These are phyloP conservation scores for Pipistrellus kuhlii DNA, from an alignment of 2,797 vertebrate genomes.

Conservation along the genomic window DNA sequence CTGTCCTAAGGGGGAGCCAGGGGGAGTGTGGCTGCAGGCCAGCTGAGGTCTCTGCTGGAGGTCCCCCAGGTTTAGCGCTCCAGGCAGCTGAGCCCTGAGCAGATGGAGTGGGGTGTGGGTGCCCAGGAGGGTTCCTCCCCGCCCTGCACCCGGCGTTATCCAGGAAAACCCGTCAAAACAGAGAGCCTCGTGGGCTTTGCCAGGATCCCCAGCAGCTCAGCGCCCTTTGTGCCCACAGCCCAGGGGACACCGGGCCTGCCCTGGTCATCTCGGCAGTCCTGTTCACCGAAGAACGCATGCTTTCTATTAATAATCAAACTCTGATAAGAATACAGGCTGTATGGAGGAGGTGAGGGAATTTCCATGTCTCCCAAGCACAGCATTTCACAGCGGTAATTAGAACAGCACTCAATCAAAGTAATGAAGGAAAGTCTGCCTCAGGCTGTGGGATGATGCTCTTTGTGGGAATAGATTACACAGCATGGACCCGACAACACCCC, in stretches of 20 bases:
- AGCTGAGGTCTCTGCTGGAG: neutral
- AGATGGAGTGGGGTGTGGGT: accelerated
- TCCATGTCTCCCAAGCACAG: neutral
- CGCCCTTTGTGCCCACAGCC: accelerated
- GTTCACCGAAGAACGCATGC: neutral
- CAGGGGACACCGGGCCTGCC: neutral
- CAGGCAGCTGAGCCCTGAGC: neutral
- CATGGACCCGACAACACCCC: neutral
- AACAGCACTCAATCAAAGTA: slow-evolving; percentile 35
- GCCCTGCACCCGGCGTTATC: neutral
- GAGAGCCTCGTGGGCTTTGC: neutral
- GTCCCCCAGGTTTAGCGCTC: neutral
- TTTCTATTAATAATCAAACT: neutral
- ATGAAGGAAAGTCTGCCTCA: slow-evolving; percentile 71
- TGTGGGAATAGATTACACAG: slow-evolving; percentile 2
- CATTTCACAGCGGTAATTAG: slow-evolving; percentile 71
- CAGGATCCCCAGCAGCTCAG: neutral
- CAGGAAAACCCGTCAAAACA: neutral
- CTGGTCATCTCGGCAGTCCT: accelerated
- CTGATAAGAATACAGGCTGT: slow-evolving; percentile 55
- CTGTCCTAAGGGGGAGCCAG: accelerated
- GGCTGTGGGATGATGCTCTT: slow-evolving; percentile 45
- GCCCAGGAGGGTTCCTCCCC: neutral
- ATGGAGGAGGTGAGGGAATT: neutral
- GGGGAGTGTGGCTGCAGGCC: neutral